Evolutionary conservation across 1,140 invertebrate genomes (phyloP).

Genomic region (Oryzaephilus surinamensis): DNA sequence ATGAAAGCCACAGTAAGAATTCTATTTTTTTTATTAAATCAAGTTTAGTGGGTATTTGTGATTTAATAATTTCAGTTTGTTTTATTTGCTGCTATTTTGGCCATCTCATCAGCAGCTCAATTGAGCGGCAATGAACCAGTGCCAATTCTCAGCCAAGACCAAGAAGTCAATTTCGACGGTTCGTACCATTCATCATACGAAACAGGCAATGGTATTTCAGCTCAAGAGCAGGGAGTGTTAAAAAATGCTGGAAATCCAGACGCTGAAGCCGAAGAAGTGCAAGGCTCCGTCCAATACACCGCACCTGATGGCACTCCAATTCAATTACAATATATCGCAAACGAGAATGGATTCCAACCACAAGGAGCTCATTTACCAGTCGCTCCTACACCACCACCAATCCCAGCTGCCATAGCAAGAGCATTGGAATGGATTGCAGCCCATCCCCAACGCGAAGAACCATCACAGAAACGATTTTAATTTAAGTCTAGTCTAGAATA

Average conservation of each 20-base stretch:
- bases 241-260: conserved; percentile 37
- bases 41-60: too few species aligned
- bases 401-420: conserved; percentile 28
- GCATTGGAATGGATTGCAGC: conserved; percentile 33
- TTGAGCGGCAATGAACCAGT: conserved; percentile 26
- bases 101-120: conserved; percentile 11
- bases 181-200: conserved; percentile 40
- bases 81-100: conserved; percentile 1
- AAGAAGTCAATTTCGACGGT: conserved; percentile 42
- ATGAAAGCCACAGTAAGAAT: too few species aligned
- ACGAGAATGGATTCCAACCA: conserved; percentile 45
- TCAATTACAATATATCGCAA: conserved; percentile 41
- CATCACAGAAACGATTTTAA: not conserved
- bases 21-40: too few species aligned
- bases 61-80: not conserved
- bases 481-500: too few species aligned
- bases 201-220: conserved; percentile 49
- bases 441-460: conserved; percentile 21
- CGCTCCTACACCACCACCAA: conserved; percentile 40
- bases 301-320: conserved; percentile 42
- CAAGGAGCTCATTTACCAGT: conserved; percentile 41
- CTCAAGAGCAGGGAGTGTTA: conserved; percentile 41
- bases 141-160: conserved; percentile 36
- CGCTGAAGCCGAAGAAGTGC: conserved; percentile 30
- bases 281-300: conserved; percentile 38